These are phyloP conservation scores for Labrus mixtus DNA, from an alignment of 2,113 vertebrate genomes.

Conservation along the genomic window DNA sequence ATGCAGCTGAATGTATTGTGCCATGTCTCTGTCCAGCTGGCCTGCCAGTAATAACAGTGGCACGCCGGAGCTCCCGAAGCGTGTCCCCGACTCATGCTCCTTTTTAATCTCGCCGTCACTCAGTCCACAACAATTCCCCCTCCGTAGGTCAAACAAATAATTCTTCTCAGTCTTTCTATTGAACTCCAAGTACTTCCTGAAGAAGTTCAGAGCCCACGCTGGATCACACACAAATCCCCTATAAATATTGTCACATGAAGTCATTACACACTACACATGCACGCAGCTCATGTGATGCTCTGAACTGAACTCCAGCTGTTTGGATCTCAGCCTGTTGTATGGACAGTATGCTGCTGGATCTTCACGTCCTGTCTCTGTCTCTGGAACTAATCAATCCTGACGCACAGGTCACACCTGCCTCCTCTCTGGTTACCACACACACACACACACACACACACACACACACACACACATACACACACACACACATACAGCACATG, in stretches of 20 bases:
- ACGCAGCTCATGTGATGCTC: slow-evolving; percentile 77
- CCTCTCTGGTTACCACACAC: slow-evolving; percentile 35
- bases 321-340: slow-evolving; percentile 82
- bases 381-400: slow-evolving; percentile 83
- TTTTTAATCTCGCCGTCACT: too few species aligned
- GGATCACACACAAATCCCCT: slow-evolving; percentile 19
- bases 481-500: neutral
- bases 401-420: slow-evolving; percentile 62
- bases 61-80: too few species aligned
- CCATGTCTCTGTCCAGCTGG: too few species aligned
- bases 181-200: slow-evolving; percentile 70
- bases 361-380: slow-evolving; percentile 73
- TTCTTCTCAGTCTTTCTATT: slow-evolving; percentile 43
- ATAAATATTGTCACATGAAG: slow-evolving; percentile 40
- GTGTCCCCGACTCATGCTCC: too few species aligned
- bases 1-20: too few species aligned
- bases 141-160: slow-evolving; percentile 80
- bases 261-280: slow-evolving; percentile 46
- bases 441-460: too few species aligned
- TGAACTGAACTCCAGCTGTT: slow-evolving; percentile 86
- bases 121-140: slow-evolving; percentile 30
- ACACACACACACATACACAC: too few species aligned
- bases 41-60: too few species aligned
- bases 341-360: slow-evolving; percentile 81
- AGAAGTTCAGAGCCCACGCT: slow-evolving; percentile 61